Base-by-base conservation (phyloP, 2,113 vertebrate species). In the Tamias sibiricus region DNA sequence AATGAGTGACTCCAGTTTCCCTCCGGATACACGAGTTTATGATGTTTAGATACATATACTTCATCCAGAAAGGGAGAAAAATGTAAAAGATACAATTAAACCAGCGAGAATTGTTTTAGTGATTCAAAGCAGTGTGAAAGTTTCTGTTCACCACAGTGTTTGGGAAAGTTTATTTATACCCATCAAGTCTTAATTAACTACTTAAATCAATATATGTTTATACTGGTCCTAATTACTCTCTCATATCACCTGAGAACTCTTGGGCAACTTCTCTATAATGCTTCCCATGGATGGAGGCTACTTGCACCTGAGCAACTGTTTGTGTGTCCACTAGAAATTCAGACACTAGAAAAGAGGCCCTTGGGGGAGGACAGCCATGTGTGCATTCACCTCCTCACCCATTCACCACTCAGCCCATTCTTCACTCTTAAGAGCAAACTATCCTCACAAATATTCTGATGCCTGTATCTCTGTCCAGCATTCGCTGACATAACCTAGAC, bases 121-220 rank as follows among this genome's bases (percentile, higher is more conserved):
- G 52, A 37, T 35, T 93, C 35, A 90, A 83, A 86, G 44, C 24
- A 37, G 22, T 74, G 4, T 17, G 44, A 42, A 66, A 86, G 62
- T 59, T 87, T 95, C 52, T 49, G 11, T 19, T 79, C 40, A 75
- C 26, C 62, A 28, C 24, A 66, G 52, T 44, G n/a, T 77, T 77
- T 35, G 86, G 37, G 52, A n/a, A 26, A 66, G n/a, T 8, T 75
- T 81, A 47, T 69, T 74, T 83, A 54, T 81, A 83, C 26, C 68
- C 59, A 86, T 74, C 75, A 80, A 83, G 30, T 74, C 62, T 95
- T 95, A 71, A 91, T 76, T 76, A 92, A 77, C 20, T 49, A 88
- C 79, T 88, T 69, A 95, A 62, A 87, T 75, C 57, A 87, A 94
- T 69, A 42, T 37, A 66, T 74, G 26, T 47, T 87, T 87, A 79